A percentile compares a stretch with the other conserved stretches of the same genome.
Evolutionary conservation across 2,797 vertebrate genomes (phyloP).

Genomic region (Mycteria americana): DNA sequence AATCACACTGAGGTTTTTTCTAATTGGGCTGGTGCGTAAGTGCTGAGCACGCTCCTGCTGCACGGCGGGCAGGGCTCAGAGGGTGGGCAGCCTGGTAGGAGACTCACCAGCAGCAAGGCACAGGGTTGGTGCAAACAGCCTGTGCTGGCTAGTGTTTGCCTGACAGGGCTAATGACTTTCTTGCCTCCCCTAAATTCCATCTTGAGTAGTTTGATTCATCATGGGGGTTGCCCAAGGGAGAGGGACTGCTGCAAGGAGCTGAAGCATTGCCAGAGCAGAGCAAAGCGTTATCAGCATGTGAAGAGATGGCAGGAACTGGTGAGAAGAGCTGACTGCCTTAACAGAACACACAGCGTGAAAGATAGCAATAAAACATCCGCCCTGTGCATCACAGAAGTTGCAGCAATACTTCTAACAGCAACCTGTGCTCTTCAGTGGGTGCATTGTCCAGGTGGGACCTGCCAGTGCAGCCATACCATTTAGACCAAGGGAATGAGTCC

Average conservation of each 20-base stretch:
- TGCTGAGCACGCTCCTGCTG: neutral
- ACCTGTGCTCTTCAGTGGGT: neutral
- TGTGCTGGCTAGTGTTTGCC: neutral
- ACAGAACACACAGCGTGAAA: neutral
- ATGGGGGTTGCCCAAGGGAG: neutral
- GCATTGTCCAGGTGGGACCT: neutral
- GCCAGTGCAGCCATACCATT: rapidly evolving
- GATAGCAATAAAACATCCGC: neutral
- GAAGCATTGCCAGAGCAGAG: neutral
- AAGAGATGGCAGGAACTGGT: neutral
- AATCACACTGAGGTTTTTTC: neutral
- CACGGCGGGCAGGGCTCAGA: neutral
- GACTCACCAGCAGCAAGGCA: neutral
- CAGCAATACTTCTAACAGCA: neutral
- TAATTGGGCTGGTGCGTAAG: rapidly evolving
- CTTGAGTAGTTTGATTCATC: neutral
- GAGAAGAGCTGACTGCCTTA: neutral
- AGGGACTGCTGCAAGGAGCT: neutral
- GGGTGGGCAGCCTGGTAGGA: neutral
- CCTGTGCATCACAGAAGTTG: neutral
- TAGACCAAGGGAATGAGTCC: neutral
- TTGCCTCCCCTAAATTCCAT: neutral
- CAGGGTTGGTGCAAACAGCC: neutral
- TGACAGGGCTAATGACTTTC: neutral
- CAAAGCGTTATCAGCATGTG: neutral